These are phyloP conservation scores for Pangasius sanitwongsei DNA, from an alignment of 2,797 vertebrate genomes.

Conservation along the genomic window DNA sequence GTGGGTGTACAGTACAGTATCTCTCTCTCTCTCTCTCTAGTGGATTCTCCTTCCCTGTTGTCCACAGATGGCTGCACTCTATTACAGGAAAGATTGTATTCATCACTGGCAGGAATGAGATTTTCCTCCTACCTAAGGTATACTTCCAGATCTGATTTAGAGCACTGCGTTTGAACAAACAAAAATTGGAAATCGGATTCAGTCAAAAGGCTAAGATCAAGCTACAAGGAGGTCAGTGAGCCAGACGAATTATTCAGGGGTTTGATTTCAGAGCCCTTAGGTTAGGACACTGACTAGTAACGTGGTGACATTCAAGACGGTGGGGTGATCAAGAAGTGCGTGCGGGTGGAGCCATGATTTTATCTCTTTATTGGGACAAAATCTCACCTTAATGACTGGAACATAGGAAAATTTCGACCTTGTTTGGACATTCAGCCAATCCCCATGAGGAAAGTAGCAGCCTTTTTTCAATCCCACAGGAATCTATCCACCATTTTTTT, in stretches of 20 bases:
- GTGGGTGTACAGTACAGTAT: not conserved
- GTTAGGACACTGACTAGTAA: not conserved
- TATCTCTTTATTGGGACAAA: not conserved
- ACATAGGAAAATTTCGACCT: not conserved
- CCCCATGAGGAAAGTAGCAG: not conserved
- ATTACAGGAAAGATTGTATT: conserved; percentile 19
- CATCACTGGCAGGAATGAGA: not conserved
- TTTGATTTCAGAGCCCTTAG: not conserved
- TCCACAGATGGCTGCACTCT: conserved; percentile 23
- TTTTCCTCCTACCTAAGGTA: conserved; percentile 14
- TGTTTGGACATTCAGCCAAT: not conserved
- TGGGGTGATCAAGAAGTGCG: not conserved
- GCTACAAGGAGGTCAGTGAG: not conserved
- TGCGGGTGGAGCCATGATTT: not conserved
- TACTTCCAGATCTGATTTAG: conserved; percentile 5
- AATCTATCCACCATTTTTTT: not conserved
- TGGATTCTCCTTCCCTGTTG: not conserved
- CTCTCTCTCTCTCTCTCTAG: not conserved
- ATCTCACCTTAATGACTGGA: not conserved
- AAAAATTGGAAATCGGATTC: not conserved
- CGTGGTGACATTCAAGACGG: not conserved
- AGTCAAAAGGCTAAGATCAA: not conserved
- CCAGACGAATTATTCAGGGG: not conserved
- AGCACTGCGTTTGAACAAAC: not conserved
- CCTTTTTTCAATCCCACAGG: not conserved